Percentiles rank a stretch among this genome's conserved stretches.
These are phyloP conservation scores for Centruroides vittatus DNA, from an alignment of 1,140 invertebrate species.

Conservation along the genomic window DNA sequence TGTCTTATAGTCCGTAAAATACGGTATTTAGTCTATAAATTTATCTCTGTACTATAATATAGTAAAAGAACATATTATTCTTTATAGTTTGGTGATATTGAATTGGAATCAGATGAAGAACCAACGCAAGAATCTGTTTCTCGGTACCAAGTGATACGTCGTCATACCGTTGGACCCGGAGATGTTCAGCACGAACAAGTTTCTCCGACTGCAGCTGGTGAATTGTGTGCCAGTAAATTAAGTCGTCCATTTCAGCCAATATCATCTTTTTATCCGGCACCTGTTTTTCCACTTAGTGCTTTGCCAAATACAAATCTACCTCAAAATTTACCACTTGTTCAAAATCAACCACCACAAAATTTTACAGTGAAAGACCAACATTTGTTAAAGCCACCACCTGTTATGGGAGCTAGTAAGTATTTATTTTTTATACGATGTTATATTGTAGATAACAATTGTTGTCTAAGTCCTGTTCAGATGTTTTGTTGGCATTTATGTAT, in stretches of 20 bases:
- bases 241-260: neutral
- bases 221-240: conserved; percentile 9
- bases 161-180: conserved; percentile 85
- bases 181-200: conserved; percentile 40
- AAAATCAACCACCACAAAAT: conserved; percentile 61
- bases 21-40: no score
- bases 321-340: conserved; percentile 54
- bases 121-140: conserved; percentile 27
- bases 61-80: no score
- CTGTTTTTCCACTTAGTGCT: conserved; percentile 26
- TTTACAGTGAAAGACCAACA: conserved; percentile 87
- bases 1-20: no score
- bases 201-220: neutral
- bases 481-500: no score
- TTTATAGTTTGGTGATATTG: conserved; percentile 44
- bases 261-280: conserved; percentile 6
- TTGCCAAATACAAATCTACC: conserved; percentile 50
- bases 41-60: no score
- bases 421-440: neutral
- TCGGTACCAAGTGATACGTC: conserved; percentile 43
- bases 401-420: conserved; percentile 63
- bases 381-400: conserved; percentile 75
- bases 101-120: conserved; percentile 40
- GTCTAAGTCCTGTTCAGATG: no score
- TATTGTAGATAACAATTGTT: no score